A percentile compares a stretch with the other conserved stretches of the same genome.
phyloP scores from a whole-genome alignment of 92 coral and sea anemone genomes.

The Umimayanthus chanpuru region DNA sequence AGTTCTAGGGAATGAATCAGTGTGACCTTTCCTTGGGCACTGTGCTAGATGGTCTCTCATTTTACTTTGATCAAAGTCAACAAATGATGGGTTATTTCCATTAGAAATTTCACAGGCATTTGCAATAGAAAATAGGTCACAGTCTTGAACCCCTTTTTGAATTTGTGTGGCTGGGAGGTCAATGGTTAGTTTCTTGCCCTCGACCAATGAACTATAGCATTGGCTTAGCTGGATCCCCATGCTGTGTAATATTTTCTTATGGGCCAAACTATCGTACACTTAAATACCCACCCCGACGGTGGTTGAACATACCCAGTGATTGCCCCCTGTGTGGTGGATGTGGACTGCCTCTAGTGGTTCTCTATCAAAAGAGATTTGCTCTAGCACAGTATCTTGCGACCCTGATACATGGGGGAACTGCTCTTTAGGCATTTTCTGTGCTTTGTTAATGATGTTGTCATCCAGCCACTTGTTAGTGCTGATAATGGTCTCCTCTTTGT shows the following conservation, averaged over 20 bases:
- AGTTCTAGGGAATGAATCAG: conserved; percentile 53
- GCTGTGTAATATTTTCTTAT: conserved; percentile 40
- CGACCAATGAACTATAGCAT: conserved; percentile 51
- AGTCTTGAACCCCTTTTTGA: conserved; percentile 54
- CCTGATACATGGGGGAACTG: conserved; percentile 48
- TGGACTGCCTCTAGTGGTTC: conserved; percentile 50
- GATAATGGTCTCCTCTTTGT: conserved; percentile 38
- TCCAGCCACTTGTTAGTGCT: conserved; percentile 50
- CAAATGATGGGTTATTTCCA: no score
- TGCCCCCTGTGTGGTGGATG: conserved; percentile 57
- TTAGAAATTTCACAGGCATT: conserved; percentile 49
- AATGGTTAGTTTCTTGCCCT: conserved; percentile 33
- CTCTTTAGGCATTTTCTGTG: conserved; percentile 47
- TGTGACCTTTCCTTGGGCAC: conserved; percentile 46
- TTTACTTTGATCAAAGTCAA: conserved; percentile 51
- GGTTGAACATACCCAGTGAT: conserved; percentile 68
- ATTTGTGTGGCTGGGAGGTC: conserved; percentile 60
- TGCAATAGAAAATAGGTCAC: conserved; percentile 53
- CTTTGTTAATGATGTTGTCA: conserved; percentile 50
- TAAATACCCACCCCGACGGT: conserved; percentile 37
- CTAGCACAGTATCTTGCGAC: conserved; percentile 59
- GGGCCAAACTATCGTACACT: conserved; percentile 51
- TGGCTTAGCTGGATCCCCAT: conserved; percentile 49
- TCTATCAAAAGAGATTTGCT: conserved; percentile 51
- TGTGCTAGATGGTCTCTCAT: conserved; percentile 44